A percentile compares a stretch with the other conserved stretches of the same genome.
Evolutionary conservation across 2,888 invertebrate genomes (phyloP).

Genomic region (Tethea ocularis): DNA sequence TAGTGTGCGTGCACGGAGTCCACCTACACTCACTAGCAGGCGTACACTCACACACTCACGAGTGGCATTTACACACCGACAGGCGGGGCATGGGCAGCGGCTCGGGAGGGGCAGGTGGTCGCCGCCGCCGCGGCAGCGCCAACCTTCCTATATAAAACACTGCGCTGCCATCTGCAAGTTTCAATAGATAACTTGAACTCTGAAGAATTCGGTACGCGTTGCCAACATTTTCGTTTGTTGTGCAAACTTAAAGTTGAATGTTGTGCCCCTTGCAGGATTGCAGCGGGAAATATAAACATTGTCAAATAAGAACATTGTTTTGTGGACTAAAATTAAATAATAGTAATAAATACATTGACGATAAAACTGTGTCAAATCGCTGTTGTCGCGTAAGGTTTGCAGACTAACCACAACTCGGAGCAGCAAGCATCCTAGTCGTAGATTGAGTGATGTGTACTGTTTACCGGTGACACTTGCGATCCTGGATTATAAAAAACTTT

Average conservation of each 20-base stretch:
- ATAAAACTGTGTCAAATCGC: conserved; percentile 63
- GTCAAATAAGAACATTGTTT: conserved; percentile 48
- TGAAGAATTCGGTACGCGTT: conserved; percentile 74
- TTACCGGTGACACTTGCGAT: conserved; percentile 60
- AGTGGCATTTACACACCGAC: conserved; percentile 27
- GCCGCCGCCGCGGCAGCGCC: conserved; percentile 50
- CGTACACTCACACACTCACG: conserved; percentile 39
- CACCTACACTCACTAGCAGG: conserved; percentile 44
- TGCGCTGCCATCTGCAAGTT: conserved; percentile 82
- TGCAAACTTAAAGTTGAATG: conserved; percentile 60
- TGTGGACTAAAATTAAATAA: conserved; percentile 28
- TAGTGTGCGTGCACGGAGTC: conserved; percentile 41
- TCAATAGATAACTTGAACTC: conserved; percentile 81
- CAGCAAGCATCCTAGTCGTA: conserved; percentile 26
- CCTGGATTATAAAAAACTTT: conserved; percentile 69
- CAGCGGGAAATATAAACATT: conserved; percentile 64
- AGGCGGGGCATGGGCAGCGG: conserved; percentile 31
- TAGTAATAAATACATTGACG: conserved; percentile 31
- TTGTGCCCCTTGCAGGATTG: conserved; percentile 61
- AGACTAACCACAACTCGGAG: conserved; percentile 28
- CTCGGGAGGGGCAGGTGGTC: conserved; percentile 37
- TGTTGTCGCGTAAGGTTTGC: conserved; percentile 43
- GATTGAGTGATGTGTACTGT: conserved; percentile 58
- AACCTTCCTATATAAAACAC: conserved; percentile 78
- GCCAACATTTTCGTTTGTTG: conserved; percentile 66